Conservation (phyloP, 2,113 vertebrate species). For the Noctilio leporinus region DNA sequence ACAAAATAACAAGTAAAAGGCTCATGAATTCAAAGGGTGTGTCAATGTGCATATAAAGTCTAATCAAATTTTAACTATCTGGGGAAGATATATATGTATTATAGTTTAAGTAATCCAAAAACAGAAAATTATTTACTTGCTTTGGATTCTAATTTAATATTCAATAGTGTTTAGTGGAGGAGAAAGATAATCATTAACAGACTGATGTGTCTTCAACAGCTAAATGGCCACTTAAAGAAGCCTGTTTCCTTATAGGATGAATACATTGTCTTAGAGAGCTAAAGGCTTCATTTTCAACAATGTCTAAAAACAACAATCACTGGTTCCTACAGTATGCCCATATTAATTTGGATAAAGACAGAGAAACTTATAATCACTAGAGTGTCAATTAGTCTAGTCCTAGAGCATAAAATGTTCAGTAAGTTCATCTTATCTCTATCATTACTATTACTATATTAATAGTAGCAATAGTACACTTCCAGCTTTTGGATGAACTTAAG, state of each 20-base stretch:
- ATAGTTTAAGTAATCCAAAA: background rate
- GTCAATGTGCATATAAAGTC: background rate
- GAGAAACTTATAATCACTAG: background rate
- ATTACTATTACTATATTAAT: background rate
- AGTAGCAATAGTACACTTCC: background rate
- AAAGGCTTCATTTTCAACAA: background rate
- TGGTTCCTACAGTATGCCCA: background rate
- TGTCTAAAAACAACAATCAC: background rate
- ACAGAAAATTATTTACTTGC: background rate
- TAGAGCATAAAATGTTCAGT: background rate
- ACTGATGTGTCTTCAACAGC: background rate
- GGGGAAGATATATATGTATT: background rate
- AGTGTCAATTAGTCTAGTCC: background rate
- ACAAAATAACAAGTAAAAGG: background rate
- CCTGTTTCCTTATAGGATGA: background rate
- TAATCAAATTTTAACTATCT: background rate
- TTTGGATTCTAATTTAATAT: conserved; percentile 9
- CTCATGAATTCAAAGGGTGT: background rate
- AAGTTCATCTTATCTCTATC: background rate
- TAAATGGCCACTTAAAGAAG: background rate
- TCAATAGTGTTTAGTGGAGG: background rate
- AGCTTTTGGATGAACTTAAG: background rate
- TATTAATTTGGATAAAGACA: background rate
- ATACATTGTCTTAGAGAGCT: background rate
- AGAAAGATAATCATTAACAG: background rate